Percentiles rank a stretch among this genome's conserved stretches.
Evolutionary conservation across 2,888 invertebrate genomes (phyloP).

Genomic region (Caenorhabditis sp.): DNA sequence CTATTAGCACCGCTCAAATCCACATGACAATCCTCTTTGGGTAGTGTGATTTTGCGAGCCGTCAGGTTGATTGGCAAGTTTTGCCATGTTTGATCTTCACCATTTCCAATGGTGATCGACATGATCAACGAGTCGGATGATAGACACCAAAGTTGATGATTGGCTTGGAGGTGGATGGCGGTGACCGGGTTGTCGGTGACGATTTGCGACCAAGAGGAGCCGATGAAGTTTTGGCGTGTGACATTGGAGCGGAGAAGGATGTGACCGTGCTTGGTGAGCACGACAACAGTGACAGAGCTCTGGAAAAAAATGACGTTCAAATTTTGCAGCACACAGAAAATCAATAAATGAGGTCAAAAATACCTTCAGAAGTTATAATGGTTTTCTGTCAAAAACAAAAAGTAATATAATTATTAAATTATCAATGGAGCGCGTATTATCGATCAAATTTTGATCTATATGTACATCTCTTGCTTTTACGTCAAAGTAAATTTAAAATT

Average conservation of each 20-base stretch:
- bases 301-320: neutral
- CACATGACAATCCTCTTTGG: neutral
- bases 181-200: slow-evolving; percentile 19
- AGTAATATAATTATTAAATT: no score
- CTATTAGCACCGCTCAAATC: slow-evolving; percentile 14
- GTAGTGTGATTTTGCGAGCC: neutral
- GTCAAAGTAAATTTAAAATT: no score
- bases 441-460: no score
- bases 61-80: slow-evolving; percentile 18
- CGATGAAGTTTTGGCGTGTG: slow-evolving; percentile 9
- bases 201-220: slow-evolving; percentile 27
- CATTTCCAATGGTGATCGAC: neutral
- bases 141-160: slow-evolving; percentile 19
- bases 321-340: no score
- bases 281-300: slow-evolving; percentile 9
- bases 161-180: slow-evolving; percentile 17
- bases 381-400: no score
- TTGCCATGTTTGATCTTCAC: slow-evolving; percentile 2
- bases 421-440: no score
- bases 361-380: no score
- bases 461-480: no score
- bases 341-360: no score
- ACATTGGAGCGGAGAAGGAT: slow-evolving; percentile 27
- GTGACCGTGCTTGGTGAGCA: slow-evolving; percentile 23
- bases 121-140: slow-evolving; percentile 13